Percentiles rank a stretch among this genome's conserved stretches.
Conservation (phyloP, 2,113 vertebrate genomes). For the Catharus bicknelli region DNA sequence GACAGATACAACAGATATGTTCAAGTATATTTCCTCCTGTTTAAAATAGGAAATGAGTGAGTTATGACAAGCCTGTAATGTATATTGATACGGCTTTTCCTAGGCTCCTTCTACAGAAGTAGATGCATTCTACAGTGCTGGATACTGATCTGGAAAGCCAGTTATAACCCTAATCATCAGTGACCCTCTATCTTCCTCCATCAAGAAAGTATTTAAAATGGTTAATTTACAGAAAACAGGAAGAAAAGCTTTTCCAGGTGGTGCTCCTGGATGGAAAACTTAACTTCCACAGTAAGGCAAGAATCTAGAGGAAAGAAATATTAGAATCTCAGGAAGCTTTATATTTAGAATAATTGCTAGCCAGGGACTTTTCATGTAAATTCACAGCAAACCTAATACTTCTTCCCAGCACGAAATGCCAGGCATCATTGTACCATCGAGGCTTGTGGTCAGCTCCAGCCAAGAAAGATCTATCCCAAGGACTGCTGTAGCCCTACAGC, state of each 20-base stretch:
- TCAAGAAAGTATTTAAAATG: not conserved
- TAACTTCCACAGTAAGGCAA: slow-evolving; percentile 2
- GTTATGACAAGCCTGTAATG: slow-evolving; percentile 57
- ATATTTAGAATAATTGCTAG: not conserved
- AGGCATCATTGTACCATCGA: not conserved
- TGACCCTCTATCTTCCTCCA: not conserved
- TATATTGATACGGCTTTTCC: slow-evolving; percentile 38
- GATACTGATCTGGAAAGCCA: slow-evolving; percentile 7
- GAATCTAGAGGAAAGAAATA: not conserved
- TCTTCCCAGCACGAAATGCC: not conserved
- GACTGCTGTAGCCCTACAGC: not conserved
- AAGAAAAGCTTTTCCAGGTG: slow-evolving; percentile 15
- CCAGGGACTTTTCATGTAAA: not conserved
- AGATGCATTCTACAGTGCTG: not conserved
- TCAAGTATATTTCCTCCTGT: slow-evolving; percentile 69
- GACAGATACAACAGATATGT: slow-evolving; percentile 75
- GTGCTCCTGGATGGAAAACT: not conserved
- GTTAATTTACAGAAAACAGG: slow-evolving; percentile 26
- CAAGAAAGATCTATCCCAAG: not conserved
- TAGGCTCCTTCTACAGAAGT: not conserved
- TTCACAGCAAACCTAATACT: not conserved
- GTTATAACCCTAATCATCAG: not conserved
- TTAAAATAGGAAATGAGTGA: slow-evolving; percentile 64
- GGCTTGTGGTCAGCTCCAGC: not conserved
- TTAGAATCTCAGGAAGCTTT: not conserved